These are phyloP conservation scores for Pantherophis guttatus DNA, from an alignment of 2,113 vertebrate species.

Conservation along the genomic window DNA sequence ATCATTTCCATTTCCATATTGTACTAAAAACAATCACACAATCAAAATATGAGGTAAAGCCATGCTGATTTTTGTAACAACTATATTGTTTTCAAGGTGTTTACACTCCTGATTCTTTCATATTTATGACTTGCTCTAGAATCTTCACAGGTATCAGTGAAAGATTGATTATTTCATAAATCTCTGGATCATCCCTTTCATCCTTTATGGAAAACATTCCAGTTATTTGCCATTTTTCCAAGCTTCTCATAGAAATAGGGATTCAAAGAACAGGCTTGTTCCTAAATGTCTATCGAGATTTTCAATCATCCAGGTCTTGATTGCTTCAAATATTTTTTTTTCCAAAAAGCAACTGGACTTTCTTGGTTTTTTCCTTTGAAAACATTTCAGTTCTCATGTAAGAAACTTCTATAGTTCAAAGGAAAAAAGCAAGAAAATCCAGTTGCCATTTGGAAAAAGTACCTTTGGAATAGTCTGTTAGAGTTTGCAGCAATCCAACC, in stretches of 20 bases:
- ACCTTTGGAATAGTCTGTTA: background rate
- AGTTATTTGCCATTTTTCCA: background rate
- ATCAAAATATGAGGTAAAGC: background rate
- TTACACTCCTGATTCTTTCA: background rate
- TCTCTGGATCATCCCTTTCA: background rate
- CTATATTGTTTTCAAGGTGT: background rate
- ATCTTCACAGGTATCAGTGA: background rate
- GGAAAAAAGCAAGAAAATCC: background rate
- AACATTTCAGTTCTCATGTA: background rate
- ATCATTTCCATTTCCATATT: background rate
- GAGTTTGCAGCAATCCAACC: no score
- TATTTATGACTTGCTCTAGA: background rate
- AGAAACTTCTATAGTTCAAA: background rate
- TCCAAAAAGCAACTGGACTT: background rate
- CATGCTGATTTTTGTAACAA: background rate
- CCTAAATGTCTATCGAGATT: background rate
- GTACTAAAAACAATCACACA: background rate
- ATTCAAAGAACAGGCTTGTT: background rate
- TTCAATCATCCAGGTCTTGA: background rate
- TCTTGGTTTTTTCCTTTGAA: background rate
- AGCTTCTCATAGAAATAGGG: background rate
- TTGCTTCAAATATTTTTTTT: background rate
- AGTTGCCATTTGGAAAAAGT: background rate
- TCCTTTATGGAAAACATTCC: background rate
- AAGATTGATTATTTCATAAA: background rate